Evolutionary conservation across 2,797 vertebrate genomes (phyloP).

Genomic region (Silurus lanzhouensis): DNA sequence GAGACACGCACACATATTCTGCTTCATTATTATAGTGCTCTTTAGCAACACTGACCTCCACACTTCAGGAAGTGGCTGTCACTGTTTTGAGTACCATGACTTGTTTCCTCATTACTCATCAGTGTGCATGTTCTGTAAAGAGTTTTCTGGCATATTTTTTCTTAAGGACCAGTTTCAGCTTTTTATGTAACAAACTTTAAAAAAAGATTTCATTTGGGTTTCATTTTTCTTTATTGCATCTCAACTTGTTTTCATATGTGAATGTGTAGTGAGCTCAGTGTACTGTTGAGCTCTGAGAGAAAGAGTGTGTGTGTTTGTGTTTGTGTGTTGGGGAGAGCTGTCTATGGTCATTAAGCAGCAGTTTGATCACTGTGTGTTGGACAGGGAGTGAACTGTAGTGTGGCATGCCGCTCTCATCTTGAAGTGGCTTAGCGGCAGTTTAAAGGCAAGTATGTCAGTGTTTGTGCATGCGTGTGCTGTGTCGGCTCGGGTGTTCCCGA

Average conservation of each 20-base stretch:
- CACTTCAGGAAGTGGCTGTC: conserved; percentile 12
- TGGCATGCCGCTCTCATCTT: conserved; percentile 17
- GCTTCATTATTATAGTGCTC: background rate
- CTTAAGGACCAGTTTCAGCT: background rate
- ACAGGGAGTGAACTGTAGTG: conserved; percentile 27
- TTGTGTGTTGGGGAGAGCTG: background rate
- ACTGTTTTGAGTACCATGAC: background rate
- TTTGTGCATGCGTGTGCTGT: conserved; percentile 13
- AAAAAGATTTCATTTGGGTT: background rate
- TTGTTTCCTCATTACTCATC: conserved; percentile 6
- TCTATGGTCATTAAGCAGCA: conserved; percentile 28
- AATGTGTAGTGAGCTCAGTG: background rate
- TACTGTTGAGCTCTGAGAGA: background rate
- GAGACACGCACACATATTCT: background rate
- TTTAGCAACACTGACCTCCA: background rate
- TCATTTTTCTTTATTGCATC: background rate
- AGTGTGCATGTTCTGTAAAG: background rate
- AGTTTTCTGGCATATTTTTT: background rate
- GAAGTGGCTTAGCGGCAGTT: conserved; percentile 32
- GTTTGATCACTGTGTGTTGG: conserved; percentile 31
- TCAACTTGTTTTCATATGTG: background rate
- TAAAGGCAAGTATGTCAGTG: conserved; percentile 19
- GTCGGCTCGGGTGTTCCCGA: background rate
- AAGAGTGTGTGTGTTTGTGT: conserved; percentile 14
- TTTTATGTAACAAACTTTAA: conserved; percentile 6